Base-by-base conservation (phyloP, 2,888 invertebrate species). In the Andrena trimmerana region DNA sequence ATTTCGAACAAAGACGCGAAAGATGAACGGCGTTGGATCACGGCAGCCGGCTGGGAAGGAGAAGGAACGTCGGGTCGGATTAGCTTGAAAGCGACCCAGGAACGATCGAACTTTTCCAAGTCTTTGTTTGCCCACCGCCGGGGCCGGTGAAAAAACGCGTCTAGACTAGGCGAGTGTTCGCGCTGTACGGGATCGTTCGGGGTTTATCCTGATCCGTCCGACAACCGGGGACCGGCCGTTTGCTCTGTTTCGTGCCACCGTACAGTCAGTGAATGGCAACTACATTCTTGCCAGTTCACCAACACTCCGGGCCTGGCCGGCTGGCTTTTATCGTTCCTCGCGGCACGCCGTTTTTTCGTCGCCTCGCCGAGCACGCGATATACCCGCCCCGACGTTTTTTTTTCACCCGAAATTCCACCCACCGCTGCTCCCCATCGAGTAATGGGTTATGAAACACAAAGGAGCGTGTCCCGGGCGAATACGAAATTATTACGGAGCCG, bases 81-180 rank as follows among this genome's bases (percentile, higher is more conserved):
- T 79, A 81, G 79, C 77, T 59, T 50, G 72, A 80, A 76, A 83
- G 74, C 75, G 83, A 75, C 77, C 83, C 69, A 81, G 79, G 10
- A 81, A 81, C 83, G 86, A 88, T 86, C 86, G 86, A 83, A 83
- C 86, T 83, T 62, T 86, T 82, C 86, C 78, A 62, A 83, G 85
- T 80, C 88, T 88, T 86, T 86, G 85, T 86, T 84, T 84, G 86
- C 86, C 86, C 77, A 69, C 79, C 79, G 81, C 52, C 75, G 77
- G 72, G 78, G 42, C 82, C 63, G 78, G 74, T 76, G 87, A 89
- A 89, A 81, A 90, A 90, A 89, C 89, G 84, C 81, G 89, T 90
- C 89, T 88, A 88, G 88, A 88, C 88, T 13, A 24, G 57, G 86
- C 80, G 76, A 74, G 79, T 74, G 42, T 83, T 84, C 85, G 84